Evolutionary conservation across 2,113 vertebrate species (phyloP).

Genomic region (Bos javanicus): DNA sequence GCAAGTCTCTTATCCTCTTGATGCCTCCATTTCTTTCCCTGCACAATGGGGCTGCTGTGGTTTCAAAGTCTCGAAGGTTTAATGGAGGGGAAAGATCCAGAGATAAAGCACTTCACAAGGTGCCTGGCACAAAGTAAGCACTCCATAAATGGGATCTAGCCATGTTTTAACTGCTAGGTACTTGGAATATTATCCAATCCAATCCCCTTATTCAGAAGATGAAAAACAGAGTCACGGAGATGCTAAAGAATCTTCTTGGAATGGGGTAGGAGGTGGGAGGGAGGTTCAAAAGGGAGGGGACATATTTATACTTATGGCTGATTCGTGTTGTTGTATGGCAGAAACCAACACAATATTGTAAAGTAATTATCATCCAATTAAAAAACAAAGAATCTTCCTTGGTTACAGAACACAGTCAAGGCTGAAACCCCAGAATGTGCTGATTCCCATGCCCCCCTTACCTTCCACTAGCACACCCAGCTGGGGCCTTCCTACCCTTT

Average conservation of each 20-base stretch:
- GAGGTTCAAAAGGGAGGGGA: not conserved
- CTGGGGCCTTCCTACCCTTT: not conserved
- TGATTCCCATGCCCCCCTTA: not conserved
- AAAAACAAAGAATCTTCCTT: not conserved
- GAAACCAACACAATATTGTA: not conserved
- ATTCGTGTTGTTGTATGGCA: not conserved
- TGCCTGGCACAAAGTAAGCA: not conserved
- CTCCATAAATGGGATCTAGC: not conserved
- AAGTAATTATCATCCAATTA: not conserved
- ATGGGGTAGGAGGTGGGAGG: not conserved
- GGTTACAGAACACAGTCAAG: not conserved
- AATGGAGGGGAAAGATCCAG: not conserved
- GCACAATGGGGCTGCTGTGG: not conserved
- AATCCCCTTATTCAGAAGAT: constrained; percentile 5
- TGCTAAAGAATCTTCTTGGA: not conserved
- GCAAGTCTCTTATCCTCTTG: not conserved
- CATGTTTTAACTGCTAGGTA: not conserved
- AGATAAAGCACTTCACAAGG: not conserved
- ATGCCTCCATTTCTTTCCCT: constrained; percentile 27
- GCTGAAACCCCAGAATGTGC: not conserved
- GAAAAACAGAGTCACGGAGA: not conserved
- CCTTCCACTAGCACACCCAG: not conserved
- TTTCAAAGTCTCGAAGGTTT: not conserved
- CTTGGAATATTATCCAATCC: not conserved
- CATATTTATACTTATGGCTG: not conserved